Base-by-base conservation (phyloP, 2,888 invertebrate species). In the Trypoxylon attenuatum region DNA sequence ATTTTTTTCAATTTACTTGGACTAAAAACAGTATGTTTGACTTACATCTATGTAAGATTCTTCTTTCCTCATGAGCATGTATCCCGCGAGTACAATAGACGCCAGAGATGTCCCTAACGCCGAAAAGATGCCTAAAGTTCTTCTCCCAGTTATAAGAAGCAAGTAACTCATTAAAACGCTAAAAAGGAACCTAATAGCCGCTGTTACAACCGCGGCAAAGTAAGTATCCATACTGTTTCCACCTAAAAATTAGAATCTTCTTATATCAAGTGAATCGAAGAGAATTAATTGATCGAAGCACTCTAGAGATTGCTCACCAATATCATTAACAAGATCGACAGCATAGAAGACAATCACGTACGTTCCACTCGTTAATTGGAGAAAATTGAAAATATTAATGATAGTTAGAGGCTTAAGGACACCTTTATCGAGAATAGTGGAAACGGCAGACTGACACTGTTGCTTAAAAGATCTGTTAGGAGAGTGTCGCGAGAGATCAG, bases 271-370 rank as follows among this genome's bases (percentile, higher is more conserved):
- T 16, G 15, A 21, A n/a, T n/a, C n/a, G n/a, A n/a, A n/a, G 6
- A 50, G 2, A 27, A 2, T 1, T 6, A 16, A n/a, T 6, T 15
- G 6, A 27, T 19, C 15, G 8, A 16, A 21, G n/a, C 25, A 22
- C 5, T 45, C 45, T 18, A 38, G 16, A 50, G 15, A 15, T 18
- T 46, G n/a, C 61, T 82, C 61, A 56, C 90, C 87, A 52, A 89
- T 85, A 57, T 91, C 90, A 5, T 89, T 87, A 5, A 94, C 89
- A 57, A 94, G 92, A 76, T 94, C 92, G 0, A 94, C 92, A 0
- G 94, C 94, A 81, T 94, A 94, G 87, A 94, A 94, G 55, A 94
- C 92, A 56, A 94, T 91, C 10, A 94, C 89, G 80, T 93, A 94
- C 15, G 94, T 94, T 47, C 94, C 94, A 2, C 93, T 92, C 38